Evolutionary conservation across 2,797 vertebrate species (phyloP), one percentile per base, ranked within the genome.

Genomic region (Acanthis flammea): DNA sequence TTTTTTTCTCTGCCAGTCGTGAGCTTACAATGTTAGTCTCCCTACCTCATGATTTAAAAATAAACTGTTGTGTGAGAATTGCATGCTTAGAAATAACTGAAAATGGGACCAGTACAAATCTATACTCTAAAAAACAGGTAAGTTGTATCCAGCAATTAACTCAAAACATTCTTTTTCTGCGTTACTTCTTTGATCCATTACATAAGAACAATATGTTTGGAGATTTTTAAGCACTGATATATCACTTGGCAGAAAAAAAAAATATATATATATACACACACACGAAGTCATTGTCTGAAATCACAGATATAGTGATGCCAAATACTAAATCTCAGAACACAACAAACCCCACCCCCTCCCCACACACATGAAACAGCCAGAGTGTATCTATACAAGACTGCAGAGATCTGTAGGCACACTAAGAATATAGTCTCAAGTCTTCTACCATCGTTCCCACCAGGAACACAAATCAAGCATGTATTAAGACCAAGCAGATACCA

Each of bases 121-220:
- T 77, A 86, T 81, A 95, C 45, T 68, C 95, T 91, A 85, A 94
- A 92, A 95, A 77, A 50, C 28, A 22, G 79, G 31, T 73, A 88
- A 66, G 41, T 85, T 95, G 67, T 80, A 94, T 76, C 76, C 86
- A 88, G 65, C 89, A 93, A 54, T 65, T 94, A 95, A 92, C 92
- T 96, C 80, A 92, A 92, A 96, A 61, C 39, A 82, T 94, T 95
- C 9, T 89, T 95, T 55, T 96, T 90, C 83, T 90, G 85, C 84
- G 85, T 96, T 98, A 91, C 89, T 88, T 87, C 73, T 94, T 90
- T 48, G 86, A 94, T 94, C 95, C 84, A 91, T 95, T 96, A 96
- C 67, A 78, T 95, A 92, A 74, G 83, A 95, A 91, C 93, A 95
- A 22, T 86, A 89, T 78, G 82, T 94, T 94, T 87, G 92, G 85